Conservation (phyloP, 2,113 vertebrate species). For the Penelope pileata region DNA sequence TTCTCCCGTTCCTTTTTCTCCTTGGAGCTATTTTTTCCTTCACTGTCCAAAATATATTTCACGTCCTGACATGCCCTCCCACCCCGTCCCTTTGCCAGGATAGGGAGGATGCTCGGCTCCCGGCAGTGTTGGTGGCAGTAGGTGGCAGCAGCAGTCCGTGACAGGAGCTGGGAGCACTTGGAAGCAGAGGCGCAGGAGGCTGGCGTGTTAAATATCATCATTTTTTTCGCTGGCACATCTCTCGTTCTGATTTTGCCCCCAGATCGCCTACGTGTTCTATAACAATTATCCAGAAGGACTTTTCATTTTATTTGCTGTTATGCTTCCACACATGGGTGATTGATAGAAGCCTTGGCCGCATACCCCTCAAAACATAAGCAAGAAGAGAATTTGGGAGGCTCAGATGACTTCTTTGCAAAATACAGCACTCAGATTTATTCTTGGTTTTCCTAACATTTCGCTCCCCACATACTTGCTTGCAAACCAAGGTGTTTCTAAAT, state of each 20-base stretch:
- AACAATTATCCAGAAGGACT: conserved; percentile 61
- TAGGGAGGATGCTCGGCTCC: background rate
- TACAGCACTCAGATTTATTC: conserved; percentile 12
- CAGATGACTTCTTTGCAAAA: conserved; percentile 37
- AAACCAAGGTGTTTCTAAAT: conserved; percentile 52
- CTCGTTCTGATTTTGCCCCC: conserved; percentile 47
- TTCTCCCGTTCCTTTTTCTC: background rate
- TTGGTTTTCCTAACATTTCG: background rate
- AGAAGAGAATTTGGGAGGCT: background rate
- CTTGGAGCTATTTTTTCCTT: background rate
- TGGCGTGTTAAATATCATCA: conserved; percentile 24
- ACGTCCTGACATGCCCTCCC: background rate
- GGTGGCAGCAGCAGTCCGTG: conserved; percentile 75
- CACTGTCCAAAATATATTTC: background rate
- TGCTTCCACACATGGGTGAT: conserved; percentile 2
- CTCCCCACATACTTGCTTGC: background rate
- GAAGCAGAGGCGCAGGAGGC: background rate
- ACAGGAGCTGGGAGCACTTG: background rate
- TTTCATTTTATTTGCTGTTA: conserved; percentile 61
- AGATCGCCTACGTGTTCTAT: conserved; percentile 39
- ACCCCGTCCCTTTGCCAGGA: accelerated
- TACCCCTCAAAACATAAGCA: background rate
- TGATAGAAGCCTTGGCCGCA: background rate
- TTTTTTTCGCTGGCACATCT: background rate
- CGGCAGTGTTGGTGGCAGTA: conserved; percentile 15